Evolutionary conservation across 2,888 invertebrate genomes (phyloP).

Genomic region (Trisateles emortualis): DNA sequence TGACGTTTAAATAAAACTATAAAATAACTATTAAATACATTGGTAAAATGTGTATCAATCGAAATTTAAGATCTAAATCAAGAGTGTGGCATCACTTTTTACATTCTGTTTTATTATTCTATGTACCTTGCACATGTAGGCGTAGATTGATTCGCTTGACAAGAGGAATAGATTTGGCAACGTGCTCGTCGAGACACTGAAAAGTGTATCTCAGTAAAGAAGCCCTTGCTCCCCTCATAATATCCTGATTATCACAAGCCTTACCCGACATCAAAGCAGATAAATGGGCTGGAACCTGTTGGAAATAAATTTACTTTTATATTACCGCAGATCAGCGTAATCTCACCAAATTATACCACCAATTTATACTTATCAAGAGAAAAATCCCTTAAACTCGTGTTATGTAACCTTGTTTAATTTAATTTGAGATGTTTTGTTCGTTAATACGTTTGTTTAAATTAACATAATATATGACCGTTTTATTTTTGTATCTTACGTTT

Average conservation of each 20-base stretch:
- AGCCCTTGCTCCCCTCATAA: constrained; percentile 5
- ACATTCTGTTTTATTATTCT: neutral
- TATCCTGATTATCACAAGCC: constrained; percentile 13
- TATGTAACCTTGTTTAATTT: constrained; percentile 5
- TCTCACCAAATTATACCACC: constrained; percentile 15
- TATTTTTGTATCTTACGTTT: no score
- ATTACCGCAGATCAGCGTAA: constrained; percentile 19
- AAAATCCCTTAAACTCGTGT: constrained; percentile 5
- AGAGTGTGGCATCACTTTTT: neutral
- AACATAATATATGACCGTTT: no score
- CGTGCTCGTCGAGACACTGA: constrained; percentile 16
- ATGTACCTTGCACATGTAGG: neutral
- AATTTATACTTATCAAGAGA: constrained; percentile 12
- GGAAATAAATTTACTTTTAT: constrained; percentile 18
- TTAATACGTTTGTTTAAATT: constrained; percentile 6
- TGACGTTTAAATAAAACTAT: no score
- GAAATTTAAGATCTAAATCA: neutral
- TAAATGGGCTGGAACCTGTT: constrained; percentile 6
- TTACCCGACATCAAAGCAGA: constrained; percentile 11
- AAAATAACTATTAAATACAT: no score
- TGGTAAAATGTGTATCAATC: neutral
- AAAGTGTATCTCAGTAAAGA: constrained; percentile 4
- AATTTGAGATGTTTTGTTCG: constrained; percentile 9
- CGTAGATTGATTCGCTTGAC: constrained; percentile 9
- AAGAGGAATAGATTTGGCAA: neutral